Conservation (phyloP, 2,797 vertebrate species). For the Gallirallus australis region DNA sequence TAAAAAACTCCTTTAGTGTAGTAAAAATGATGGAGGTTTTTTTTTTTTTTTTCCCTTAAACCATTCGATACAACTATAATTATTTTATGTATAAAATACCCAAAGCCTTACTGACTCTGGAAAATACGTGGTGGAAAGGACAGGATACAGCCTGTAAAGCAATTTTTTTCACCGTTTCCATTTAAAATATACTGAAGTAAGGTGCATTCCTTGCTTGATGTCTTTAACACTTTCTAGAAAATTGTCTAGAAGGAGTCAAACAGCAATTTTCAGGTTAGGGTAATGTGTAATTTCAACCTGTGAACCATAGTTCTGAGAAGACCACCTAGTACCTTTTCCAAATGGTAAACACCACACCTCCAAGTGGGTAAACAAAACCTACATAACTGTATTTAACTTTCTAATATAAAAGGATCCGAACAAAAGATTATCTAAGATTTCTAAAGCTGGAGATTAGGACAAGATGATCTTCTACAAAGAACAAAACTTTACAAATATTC, state of each 20-base stretch:
- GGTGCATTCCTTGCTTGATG: not conserved
- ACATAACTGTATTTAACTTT: not conserved
- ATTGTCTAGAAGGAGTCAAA: not conserved
- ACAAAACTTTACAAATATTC: not conserved
- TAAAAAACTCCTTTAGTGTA: constrained; percentile 1
- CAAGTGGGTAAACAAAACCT: not conserved
- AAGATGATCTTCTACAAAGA: not conserved
- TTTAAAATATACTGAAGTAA: not conserved
- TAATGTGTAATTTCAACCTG: not conserved
- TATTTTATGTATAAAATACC: not conserved
- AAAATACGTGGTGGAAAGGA: not conserved
- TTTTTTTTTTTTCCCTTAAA: not conserved
- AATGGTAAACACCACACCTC: not conserved
- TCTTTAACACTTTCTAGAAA: not conserved
- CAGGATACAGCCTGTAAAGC: not conserved
- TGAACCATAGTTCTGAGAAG: not conserved
- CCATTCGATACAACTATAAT: not conserved
- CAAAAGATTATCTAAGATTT: not conserved
- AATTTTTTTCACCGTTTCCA: not conserved
- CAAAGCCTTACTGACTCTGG: not conserved
- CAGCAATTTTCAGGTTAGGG: not conserved
- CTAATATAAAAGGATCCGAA: not conserved
- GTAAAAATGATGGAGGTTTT: not conserved
- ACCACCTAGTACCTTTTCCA: not conserved
- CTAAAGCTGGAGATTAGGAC: not conserved